Percentiles rank a stretch among this genome's conserved stretches.
Evolutionary conservation across 2,888 invertebrate genomes (phyloP).

Genomic region (Azorinus chamasolen): DNA sequence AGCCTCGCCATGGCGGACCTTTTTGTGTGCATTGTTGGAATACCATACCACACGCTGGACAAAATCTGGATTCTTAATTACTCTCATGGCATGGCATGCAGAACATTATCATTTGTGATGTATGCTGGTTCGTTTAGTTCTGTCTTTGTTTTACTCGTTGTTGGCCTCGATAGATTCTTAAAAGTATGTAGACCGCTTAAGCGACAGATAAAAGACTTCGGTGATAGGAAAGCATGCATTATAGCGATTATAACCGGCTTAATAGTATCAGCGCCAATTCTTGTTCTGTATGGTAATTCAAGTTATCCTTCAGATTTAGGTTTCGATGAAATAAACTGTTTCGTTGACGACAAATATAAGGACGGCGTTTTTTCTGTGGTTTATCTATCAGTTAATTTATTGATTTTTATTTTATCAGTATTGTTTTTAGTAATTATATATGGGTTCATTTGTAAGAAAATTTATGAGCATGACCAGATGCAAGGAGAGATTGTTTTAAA

Average conservation of each 20-base stretch:
- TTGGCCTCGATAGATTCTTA: slow-evolving; percentile 66
- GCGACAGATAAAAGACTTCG: slow-evolving; percentile 63
- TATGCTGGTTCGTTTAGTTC: slow-evolving; percentile 49
- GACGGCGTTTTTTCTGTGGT: slow-evolving; percentile 55
- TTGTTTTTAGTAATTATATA: slow-evolving; percentile 66
- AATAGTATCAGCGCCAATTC: slow-evolving; percentile 66
- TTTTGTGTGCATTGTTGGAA: slow-evolving; percentile 52
- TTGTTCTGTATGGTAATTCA: slow-evolving; percentile 70
- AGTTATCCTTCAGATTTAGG: slow-evolving; percentile 45
- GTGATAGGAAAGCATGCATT: slow-evolving; percentile 61
- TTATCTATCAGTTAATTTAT: slow-evolving; percentile 63
- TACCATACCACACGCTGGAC: slow-evolving; percentile 63
- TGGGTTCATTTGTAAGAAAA: slow-evolving; percentile 58
- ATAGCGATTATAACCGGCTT: slow-evolving; percentile 53
- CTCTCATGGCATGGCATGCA: slow-evolving; percentile 30
- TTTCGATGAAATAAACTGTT: slow-evolving; percentile 69
- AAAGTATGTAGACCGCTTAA: slow-evolving; percentile 74
- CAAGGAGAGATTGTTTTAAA: slow-evolving; percentile 28
- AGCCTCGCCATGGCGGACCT: slow-evolving; percentile 57
- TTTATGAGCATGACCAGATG: slow-evolving; percentile 43
- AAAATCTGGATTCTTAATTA: slow-evolving; percentile 43
- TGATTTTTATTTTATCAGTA: slow-evolving; percentile 61
- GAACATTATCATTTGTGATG: slow-evolving; percentile 51
- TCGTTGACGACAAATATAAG: slow-evolving; percentile 62
- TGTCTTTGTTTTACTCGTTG: slow-evolving; percentile 57